phyloP scores from a whole-genome alignment of 92 coral and sea anemone species.

The Paramuricea clavata region DNA sequence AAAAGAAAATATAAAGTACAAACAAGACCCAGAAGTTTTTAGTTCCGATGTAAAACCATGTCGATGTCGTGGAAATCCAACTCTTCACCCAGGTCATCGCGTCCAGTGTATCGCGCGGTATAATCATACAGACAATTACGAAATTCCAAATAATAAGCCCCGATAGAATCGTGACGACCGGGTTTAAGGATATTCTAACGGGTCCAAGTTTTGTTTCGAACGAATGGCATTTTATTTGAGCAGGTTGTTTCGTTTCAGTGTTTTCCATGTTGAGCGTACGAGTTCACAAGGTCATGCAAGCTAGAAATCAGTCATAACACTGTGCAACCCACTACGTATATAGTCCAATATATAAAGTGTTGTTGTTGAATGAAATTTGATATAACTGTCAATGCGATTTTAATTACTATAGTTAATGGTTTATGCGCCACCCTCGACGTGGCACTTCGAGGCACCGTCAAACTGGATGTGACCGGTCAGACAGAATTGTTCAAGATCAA shows the following conservation, averaged over 20 bases:
- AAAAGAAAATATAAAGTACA: slow-evolving; percentile 15
- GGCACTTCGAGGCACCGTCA: no score
- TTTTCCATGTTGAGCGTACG: not conserved
- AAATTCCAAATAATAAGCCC: slow-evolving; percentile 20
- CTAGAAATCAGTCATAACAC: not conserved
- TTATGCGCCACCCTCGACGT: no score
- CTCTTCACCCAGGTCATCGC: slow-evolving; percentile 22
- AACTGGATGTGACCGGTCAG: no score
- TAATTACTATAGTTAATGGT: no score
- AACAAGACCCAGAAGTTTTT: slow-evolving; percentile 32
- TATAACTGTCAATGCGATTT: no score
- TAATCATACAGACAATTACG: slow-evolving; percentile 10
- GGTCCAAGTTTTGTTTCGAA: slow-evolving; percentile 30
- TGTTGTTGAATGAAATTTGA: not conserved
- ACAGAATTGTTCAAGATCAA: no score
- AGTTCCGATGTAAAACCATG: slow-evolving; percentile 52
- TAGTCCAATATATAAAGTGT: no score
- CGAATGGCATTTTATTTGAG: not conserved
- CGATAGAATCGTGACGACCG: slow-evolving; percentile 36
- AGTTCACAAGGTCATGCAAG: not conserved
- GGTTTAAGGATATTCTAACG: slow-evolving; percentile 28
- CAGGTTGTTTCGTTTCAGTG: not conserved
- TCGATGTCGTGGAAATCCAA: slow-evolving; percentile 39
- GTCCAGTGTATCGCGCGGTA: slow-evolving; percentile 1
- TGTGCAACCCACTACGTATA: not conserved